phyloP scores from a whole-genome alignment of 1,140 invertebrate genomes.

The Zophobas morio region DNA sequence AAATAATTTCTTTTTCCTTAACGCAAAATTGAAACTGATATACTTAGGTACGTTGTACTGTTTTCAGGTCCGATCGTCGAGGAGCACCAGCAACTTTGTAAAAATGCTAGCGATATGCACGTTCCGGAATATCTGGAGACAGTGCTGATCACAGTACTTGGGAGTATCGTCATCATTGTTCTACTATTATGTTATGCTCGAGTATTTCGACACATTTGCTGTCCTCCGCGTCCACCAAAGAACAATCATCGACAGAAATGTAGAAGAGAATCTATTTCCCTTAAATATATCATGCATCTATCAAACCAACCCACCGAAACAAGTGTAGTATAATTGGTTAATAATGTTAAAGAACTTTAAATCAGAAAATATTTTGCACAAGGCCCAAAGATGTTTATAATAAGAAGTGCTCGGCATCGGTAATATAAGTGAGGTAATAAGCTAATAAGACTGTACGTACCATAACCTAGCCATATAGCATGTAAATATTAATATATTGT shows the following conservation, averaged over 20 bases:
- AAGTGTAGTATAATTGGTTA: constrained; percentile 65
- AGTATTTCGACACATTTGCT: constrained; percentile 71
- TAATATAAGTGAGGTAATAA: no score
- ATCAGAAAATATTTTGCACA: no score
- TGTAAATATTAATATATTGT: neutral
- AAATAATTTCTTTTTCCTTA: no score
- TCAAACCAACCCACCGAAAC: constrained; percentile 71
- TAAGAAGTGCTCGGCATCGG: no score
- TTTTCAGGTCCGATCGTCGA: constrained; percentile 5
- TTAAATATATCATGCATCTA: constrained; percentile 66
- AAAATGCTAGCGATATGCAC: constrained; percentile 46
- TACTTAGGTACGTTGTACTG: neutral
- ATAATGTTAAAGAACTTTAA: constrained; percentile 6
- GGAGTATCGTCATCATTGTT: constrained; percentile 70
- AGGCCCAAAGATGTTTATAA: no score
- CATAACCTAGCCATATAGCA: no score
- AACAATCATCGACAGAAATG: constrained; percentile 39
- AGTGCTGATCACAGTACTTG: constrained; percentile 71
- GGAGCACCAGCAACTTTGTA: constrained; percentile 4
- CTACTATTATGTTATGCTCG: constrained; percentile 72
- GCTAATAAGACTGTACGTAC: no score
- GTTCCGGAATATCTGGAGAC: constrained; percentile 57
- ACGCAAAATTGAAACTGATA: neutral
- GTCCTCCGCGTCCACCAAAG: constrained; percentile 54
- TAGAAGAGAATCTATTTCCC: constrained; percentile 45